Percentiles rank a stretch among this genome's conserved stretches.
Conservation (phyloP, 2,797 vertebrate genomes). For the Hybognathus amarus region DNA sequence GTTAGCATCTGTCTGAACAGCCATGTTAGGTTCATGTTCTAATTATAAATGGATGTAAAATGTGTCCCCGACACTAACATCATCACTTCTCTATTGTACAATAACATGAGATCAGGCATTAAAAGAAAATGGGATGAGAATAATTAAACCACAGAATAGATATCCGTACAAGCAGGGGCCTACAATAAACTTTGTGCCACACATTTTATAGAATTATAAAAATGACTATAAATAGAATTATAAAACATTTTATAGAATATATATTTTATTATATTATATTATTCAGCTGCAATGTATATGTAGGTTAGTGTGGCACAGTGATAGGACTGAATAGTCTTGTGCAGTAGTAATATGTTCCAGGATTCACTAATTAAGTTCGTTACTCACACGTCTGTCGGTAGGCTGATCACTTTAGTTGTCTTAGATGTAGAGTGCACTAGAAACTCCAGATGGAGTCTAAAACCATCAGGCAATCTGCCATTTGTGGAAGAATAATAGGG, state of each 20-base stretch:
- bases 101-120: conserved; percentile 30
- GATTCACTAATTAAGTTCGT: not conserved
- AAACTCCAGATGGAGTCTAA: conserved; percentile 7
- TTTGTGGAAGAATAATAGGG: not conserved
- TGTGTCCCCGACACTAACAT: conserved; percentile 25
- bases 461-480: conserved; percentile 9
- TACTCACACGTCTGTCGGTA: not conserved
- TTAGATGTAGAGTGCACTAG: conserved; percentile 1
- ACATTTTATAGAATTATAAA: no score
- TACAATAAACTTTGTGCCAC: not conserved
- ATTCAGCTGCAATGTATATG: no score
- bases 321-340: not conserved
- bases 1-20: conserved; percentile 48
- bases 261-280: no score
- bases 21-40: conserved; percentile 44
- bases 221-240: no score
- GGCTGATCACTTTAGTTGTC: not conserved
- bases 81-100: conserved; percentile 34
- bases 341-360: not conserved
- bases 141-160: conserved; percentile 35
- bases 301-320: not conserved
- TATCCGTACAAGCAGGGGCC: not conserved
- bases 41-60: conserved; percentile 51
- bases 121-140: conserved; percentile 28
- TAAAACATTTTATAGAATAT: no score